Evolutionary conservation across 2,113 vertebrate genomes (phyloP).

Genomic region (Sturnus vulgaris): DNA sequence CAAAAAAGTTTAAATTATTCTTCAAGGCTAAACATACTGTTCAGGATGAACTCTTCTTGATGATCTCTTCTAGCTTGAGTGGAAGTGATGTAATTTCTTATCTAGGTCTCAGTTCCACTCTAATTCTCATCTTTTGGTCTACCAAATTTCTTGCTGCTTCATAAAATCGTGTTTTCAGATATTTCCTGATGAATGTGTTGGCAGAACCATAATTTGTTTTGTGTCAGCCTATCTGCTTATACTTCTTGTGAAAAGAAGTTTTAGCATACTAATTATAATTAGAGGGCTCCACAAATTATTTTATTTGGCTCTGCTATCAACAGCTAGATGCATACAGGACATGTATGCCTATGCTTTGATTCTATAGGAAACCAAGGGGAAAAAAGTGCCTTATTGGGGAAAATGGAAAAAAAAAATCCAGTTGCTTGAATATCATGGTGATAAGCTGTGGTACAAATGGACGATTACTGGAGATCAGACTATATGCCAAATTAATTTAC

Average conservation of each 20-base stretch:
- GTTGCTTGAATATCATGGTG: not conserved
- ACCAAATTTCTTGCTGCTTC: not conserved
- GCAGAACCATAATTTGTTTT: not conserved
- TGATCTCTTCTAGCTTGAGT: not conserved
- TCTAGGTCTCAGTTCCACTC: accelerated
- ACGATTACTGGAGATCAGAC: not conserved
- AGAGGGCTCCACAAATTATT: not conserved
- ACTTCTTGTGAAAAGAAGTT: not conserved
- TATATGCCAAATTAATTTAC: not conserved
- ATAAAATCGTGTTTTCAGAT: accelerated
- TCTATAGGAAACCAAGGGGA: not conserved
- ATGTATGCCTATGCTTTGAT: not conserved
- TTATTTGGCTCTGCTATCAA: not conserved
- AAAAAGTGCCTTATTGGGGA: not conserved
- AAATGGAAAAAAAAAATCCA: not conserved
- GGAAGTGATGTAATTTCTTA: not conserved
- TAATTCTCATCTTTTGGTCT: not conserved
- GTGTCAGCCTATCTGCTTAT: not conserved
- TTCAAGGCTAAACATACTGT: not conserved
- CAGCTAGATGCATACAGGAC: not conserved
- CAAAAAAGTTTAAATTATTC: not conserved
- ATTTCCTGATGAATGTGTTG: not conserved
- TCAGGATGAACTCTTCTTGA: not conserved
- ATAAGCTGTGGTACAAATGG: not conserved
- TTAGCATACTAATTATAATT: not conserved